Conservation (phyloP, 2,113 vertebrate genomes). For the Neolamprologus hecqui region DNA sequence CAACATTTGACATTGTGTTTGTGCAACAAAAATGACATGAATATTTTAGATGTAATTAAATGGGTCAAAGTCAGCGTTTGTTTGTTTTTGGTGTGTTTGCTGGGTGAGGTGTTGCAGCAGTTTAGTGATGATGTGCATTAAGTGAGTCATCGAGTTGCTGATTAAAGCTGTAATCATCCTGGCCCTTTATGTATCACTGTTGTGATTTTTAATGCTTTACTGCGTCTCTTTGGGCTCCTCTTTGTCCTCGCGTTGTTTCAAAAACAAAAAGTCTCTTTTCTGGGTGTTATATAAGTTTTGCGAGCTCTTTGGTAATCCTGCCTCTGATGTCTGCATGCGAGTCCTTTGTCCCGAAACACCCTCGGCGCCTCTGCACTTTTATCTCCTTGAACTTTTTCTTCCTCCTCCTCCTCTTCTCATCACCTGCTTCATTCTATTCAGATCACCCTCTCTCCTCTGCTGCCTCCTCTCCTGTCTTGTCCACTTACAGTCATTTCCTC, state of each 20-base stretch:
- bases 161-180: neutral
- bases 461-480: neutral
- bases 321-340: neutral
- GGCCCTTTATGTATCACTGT: neutral
- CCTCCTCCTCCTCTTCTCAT: neutral
- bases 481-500: neutral
- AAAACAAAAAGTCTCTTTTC: neutral
- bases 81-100: neutral
- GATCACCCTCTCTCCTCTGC: neutral
- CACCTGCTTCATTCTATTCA: neutral
- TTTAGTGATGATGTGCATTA: neutral
- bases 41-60: neutral
- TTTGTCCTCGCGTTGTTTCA: neutral
- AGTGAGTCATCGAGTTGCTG: neutral
- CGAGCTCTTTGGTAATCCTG: neutral
- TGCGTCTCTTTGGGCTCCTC: neutral
- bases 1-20: neutral
- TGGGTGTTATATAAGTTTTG: neutral
- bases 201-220: neutral
- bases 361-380: neutral
- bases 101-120: neutral
- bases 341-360: neutral
- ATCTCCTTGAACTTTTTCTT: neutral
- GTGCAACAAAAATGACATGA: neutral
- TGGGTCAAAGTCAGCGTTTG: neutral